A percentile compares a stretch with the other conserved stretches of the same genome.
Evolutionary conservation across 2,888 invertebrate genomes (phyloP).

Genomic region (Eurytoma adleriae): DNA sequence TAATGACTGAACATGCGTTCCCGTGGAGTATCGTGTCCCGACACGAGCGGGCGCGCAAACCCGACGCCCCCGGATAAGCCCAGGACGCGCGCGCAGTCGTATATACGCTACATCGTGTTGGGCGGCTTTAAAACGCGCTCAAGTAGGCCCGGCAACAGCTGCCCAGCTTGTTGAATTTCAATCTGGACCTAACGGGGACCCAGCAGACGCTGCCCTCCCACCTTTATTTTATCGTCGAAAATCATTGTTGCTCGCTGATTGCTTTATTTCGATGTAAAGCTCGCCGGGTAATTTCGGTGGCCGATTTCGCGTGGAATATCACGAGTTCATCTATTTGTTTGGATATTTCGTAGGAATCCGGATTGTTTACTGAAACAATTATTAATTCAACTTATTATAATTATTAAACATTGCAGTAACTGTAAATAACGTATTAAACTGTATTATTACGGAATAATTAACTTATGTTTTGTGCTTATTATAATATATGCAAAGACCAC

Average conservation of each 20-base stretch:
- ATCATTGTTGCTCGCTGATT: slow-evolving; percentile 5
- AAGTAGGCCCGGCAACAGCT: slow-evolving; percentile 21
- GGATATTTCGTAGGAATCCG: no score
- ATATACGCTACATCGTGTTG: slow-evolving; percentile 5
- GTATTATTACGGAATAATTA: no score
- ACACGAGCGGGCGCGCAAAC: not conserved
- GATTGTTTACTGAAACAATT: no score
- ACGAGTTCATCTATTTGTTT: no score
- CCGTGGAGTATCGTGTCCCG: slow-evolving; percentile 20
- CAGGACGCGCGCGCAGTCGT: not conserved
- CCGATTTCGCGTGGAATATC: no score
- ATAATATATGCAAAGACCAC: no score
- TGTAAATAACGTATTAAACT: no score
- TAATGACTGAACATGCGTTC: slow-evolving; percentile 40
- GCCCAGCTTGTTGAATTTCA: slow-evolving; percentile 11
- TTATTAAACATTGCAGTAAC: no score
- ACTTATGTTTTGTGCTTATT: no score
- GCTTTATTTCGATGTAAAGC: no score
- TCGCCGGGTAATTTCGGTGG: no score
- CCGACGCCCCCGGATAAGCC: slow-evolving; percentile 8
- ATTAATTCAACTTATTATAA: no score
- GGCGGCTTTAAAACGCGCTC: slow-evolving; percentile 27
- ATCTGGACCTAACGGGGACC: not conserved
- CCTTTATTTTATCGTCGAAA: slow-evolving; percentile 4
- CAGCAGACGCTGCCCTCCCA: not conserved